A percentile compares a stretch with the other conserved stretches of the same genome.
phyloP scores from a whole-genome alignment of 2,797 vertebrate species.

The Gymnodraco acuticeps region DNA sequence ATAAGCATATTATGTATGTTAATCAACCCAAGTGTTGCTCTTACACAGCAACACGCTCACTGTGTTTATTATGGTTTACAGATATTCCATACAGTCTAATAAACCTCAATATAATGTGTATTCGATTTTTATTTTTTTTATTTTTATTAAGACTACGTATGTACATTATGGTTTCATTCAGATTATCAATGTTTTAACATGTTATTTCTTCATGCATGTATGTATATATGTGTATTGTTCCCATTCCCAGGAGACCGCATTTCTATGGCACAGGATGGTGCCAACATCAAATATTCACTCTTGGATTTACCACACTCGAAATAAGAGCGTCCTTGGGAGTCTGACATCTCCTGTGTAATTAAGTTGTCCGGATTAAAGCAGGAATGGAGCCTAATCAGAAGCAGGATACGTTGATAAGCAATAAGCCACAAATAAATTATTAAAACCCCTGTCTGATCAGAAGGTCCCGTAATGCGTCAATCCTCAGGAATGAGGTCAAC shows the following conservation, averaged over 20 bases:
- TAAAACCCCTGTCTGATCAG: slow-evolving; percentile 69
- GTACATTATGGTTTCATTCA: slow-evolving; percentile 1
- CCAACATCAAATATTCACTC: slow-evolving; percentile 77
- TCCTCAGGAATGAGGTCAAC: slow-evolving; percentile 74
- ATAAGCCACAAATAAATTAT: slow-evolving; percentile 75
- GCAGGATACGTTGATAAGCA: slow-evolving; percentile 76
- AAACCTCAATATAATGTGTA: not conserved
- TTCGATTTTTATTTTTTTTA: not conserved
- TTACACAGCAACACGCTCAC: slow-evolving; percentile 43
- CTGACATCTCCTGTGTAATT: slow-evolving; percentile 83
- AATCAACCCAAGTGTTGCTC: slow-evolving; percentile 54
- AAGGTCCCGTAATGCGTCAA: slow-evolving; percentile 65
- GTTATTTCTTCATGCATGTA: slow-evolving; percentile 32
- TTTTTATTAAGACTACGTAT: slow-evolving; percentile 6
- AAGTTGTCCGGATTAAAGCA: slow-evolving; percentile 79
- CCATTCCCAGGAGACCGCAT: slow-evolving; percentile 41
- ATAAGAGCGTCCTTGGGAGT: slow-evolving; percentile 70
- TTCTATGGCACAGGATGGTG: slow-evolving; percentile 50
- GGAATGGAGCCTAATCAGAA: slow-evolving; percentile 76
- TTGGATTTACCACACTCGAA: slow-evolving; percentile 55
- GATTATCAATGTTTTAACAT: slow-evolving; percentile 33
- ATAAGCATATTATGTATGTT: slow-evolving; percentile 61
- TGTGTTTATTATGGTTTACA: slow-evolving; percentile 44
- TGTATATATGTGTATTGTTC: slow-evolving; percentile 37
- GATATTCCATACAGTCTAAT: slow-evolving; percentile 11